Percentiles rank a stretch among this genome's conserved stretches.
Conservation (phyloP, 2,797 vertebrate genomes). For the Allochrocebus solatus region DNA sequence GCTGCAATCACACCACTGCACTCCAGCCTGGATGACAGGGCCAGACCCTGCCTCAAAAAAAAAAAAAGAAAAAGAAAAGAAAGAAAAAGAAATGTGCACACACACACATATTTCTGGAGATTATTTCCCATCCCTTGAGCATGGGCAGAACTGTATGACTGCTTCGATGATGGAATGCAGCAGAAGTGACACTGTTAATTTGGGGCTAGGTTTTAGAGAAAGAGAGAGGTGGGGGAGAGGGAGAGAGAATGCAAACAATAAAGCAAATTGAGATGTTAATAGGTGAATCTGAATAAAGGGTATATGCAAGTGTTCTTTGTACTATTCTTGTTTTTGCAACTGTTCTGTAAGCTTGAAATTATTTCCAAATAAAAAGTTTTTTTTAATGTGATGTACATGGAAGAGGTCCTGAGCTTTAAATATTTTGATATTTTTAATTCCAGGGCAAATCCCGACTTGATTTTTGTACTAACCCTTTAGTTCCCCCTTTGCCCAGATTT, state of each 20-base stretch:
- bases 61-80: too few species aligned
- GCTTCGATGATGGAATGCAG: neutral
- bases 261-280: neutral
- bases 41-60: neutral
- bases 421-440: slow-evolving; percentile 36
- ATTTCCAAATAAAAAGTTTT: neutral
- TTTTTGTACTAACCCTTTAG: neutral
- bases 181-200: neutral
- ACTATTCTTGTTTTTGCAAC: neutral
- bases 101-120: neutral
- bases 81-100: too few species aligned
- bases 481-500: neutral
- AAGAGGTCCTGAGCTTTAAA: neutral
- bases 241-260: neutral
- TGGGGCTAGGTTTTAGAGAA: neutral
- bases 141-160: neutral
- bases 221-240: neutral
- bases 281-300: neutral
- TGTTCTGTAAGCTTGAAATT: neutral
- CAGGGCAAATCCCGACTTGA: neutral
- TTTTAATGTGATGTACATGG: neutral
- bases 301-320: neutral
- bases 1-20: neutral
- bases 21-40: neutral
- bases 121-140: neutral